phyloP scores from a whole-genome alignment of 2,888 invertebrate genomes.

The Noctuana brunneofusca region DNA sequence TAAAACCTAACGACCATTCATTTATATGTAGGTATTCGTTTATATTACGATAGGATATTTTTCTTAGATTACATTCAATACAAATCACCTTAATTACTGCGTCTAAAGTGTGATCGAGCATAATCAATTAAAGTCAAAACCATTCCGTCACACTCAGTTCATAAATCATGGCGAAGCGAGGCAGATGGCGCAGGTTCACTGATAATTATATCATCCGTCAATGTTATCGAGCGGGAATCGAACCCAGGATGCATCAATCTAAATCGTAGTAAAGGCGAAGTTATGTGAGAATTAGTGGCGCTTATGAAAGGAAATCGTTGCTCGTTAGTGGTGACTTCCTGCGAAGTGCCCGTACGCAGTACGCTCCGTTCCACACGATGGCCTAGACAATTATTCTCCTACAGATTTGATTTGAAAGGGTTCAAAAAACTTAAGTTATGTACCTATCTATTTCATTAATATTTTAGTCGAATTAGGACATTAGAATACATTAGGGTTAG shows the following conservation, averaged over 20 bases:
- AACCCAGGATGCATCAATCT: conserved; percentile 33
- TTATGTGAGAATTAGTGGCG: conserved; percentile 26
- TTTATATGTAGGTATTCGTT: background rate
- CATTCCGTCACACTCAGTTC: conserved; percentile 22
- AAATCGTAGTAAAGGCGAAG: conserved; percentile 13
- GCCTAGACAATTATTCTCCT: background rate
- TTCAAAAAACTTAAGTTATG: too few species aligned
- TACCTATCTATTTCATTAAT: too few species aligned
- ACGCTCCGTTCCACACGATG: conserved; percentile 54
- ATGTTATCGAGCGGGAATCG: conserved; percentile 29
- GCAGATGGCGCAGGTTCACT: conserved; percentile 1
- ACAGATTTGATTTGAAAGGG: background rate
- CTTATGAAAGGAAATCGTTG: conserved; percentile 41
- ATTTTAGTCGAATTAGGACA: too few species aligned
- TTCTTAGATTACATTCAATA: background rate
- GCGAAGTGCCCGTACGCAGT: conserved; percentile 40
- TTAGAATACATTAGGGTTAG: too few species aligned
- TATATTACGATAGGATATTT: background rate
- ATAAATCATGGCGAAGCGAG: conserved; percentile 16
- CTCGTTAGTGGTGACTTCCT: conserved; percentile 47
- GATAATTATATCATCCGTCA: conserved; percentile 32
- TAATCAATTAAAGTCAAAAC: conserved; percentile 12
- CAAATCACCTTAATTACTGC: background rate
- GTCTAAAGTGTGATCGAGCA: conserved; percentile 4
- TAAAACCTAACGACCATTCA: too few species aligned